Evolutionary conservation across 2,888 invertebrate species (phyloP), one percentile per base, ranked within the genome.

Genomic region (Calliphora vomitoria): DNA sequence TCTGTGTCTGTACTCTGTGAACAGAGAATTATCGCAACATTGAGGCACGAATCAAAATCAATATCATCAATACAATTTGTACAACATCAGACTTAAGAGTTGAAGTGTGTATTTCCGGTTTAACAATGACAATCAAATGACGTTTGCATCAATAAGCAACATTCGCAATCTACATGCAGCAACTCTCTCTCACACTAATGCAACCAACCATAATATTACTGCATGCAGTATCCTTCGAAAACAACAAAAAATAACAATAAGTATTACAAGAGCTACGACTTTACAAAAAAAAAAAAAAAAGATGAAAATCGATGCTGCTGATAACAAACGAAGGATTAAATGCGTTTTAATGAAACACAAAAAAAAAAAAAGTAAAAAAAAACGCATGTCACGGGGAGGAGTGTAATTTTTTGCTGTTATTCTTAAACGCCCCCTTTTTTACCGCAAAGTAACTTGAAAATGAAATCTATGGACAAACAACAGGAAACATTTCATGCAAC

Each of bases 61-160:
- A 84, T 87, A 87, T 58, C 81, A 82, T 74, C 72, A 72, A 87
- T 78, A 78, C 71, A 87, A 84, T 84, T 84, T 81, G 81, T 84
- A 74, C 44, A 84, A 85, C 84, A 74, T 72, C 76, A 82, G 84
- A 41, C 82, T 84, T 79, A 69, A 84, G 62, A 85, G 82, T 82
- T 88, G 79, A 87, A 88, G 88, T 85, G 82, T 83, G 76, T 76
- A 87, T 87, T 85, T 88, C 88, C 88, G 88, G 88, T 72, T 88
- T 85, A 86, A 87, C 88, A 88, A 92, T 92, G 92, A 92, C 91
- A 91, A 91, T 92, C 92, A 92, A 92, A 91, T 91, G 91, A 92
- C 92, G 92, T 92, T 91, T 91, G 91, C 92, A 91, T 91, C 92
- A 91, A 91, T 92, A 91, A 91, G 91, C 91, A 91, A 76, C 86